Percentiles rank a stretch among this genome's conserved stretches.
These are phyloP conservation scores for Apostichopus japonicus DNA, from an alignment of 35 echinoderm and acorn worm species.

Conservation along the genomic window DNA sequence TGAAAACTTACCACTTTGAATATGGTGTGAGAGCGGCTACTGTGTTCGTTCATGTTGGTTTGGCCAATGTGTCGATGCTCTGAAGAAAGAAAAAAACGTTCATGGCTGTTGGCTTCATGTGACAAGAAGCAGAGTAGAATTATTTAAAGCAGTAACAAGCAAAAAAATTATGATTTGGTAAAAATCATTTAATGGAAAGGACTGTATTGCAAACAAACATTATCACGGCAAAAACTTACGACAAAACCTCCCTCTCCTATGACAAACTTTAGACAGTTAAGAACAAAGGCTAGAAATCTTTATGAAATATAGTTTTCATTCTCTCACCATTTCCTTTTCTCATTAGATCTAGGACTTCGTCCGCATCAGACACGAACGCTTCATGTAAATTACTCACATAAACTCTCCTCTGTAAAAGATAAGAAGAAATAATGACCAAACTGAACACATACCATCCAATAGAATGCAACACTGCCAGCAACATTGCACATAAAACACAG, in stretches of 20 bases:
- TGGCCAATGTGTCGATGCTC: constrained; percentile 74
- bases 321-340: constrained; percentile 84
- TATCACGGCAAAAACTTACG: neutral
- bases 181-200: too few relatives aligned
- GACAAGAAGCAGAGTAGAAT: too few relatives aligned
- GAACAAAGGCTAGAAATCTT: too few relatives aligned
- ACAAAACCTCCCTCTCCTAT: neutral
- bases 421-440: neutral
- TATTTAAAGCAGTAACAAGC: too few relatives aligned
- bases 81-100: neutral
- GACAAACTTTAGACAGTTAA: too few relatives aligned
- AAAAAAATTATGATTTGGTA: too few relatives aligned
- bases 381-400: constrained; percentile 76
- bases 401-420: constrained; percentile 65
- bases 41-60: constrained; percentile 97
- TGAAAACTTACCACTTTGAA: constrained; percentile 79
- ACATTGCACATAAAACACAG: too few relatives aligned
- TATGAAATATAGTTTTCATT: neutral
- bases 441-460: neutral
- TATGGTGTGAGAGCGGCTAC: constrained; percentile 89
- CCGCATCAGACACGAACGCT: constrained; percentile 51
- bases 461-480: neutral
- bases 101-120: too few relatives aligned
- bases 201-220: too few relatives aligned
- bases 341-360: constrained; percentile 68